These are phyloP conservation scores for Parotia lawesii DNA, from an alignment of 2,113 vertebrate genomes.

Conservation along the genomic window DNA sequence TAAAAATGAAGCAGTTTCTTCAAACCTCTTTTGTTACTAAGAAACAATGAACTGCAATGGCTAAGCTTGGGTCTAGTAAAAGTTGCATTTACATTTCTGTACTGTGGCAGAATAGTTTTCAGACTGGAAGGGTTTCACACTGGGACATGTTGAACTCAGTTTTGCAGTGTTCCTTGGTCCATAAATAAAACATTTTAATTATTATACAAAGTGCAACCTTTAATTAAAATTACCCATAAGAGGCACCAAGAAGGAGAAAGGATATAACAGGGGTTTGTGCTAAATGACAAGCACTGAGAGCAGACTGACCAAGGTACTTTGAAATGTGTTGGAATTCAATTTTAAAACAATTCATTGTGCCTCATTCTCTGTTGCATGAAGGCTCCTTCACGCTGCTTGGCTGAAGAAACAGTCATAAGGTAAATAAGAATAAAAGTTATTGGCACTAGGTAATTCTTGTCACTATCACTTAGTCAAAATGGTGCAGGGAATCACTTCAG, in stretches of 20 bases:
- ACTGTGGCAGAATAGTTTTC: neutral
- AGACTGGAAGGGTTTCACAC: neutral
- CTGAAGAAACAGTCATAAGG: neutral
- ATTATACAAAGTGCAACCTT: neutral
- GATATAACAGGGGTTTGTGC: neutral
- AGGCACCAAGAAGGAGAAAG: neutral
- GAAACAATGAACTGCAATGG: neutral
- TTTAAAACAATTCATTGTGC: neutral
- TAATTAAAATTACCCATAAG: constrained; percentile 32
- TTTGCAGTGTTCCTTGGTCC: constrained; percentile 11
- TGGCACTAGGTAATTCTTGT: neutral
- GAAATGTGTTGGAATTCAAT: neutral
- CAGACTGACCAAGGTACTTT: neutral
- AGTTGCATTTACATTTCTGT: constrained; percentile 47
- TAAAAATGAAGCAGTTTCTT: neutral
- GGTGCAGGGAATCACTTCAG: neutral
- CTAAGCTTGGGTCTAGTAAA: neutral
- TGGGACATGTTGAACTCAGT: neutral
- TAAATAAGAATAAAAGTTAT: constrained; percentile 15
- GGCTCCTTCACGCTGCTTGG: neutral
- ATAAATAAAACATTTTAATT: constrained; percentile 51
- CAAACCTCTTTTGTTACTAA: neutral
- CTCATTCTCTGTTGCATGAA: neutral
- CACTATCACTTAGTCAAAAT: neutral
- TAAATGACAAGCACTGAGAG: neutral